Evolutionary conservation across 2,113 vertebrate genomes (phyloP), one percentile per base, ranked within the genome.

Genomic region (Scopus umbretta): DNA sequence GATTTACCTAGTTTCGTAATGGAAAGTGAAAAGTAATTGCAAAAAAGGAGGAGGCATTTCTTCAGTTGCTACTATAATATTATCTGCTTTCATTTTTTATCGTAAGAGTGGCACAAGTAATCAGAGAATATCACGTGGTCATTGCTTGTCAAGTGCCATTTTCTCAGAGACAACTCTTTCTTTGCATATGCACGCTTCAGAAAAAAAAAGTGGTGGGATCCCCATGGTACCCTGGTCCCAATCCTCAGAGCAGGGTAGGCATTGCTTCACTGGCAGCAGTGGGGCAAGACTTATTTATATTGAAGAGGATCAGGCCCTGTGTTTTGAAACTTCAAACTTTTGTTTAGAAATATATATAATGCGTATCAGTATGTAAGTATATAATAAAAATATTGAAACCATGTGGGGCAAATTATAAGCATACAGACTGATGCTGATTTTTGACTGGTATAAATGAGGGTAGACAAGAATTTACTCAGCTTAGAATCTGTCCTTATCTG

Each of bases 91-190:
- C 71, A 40, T 63, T 78, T 91, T 92, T 95, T 91, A 92, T 93
- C 87, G 5, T 27, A 88, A 86, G 71, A 89, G 88, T 79, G 78
- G 88, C 80, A 79, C 82, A 81, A 86, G 90, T 63, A 86, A 95
- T 93, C 82, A 92, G 76, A 73, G 65, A 84, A 22, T 79, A 50
- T 88, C 95, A 80, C 38, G 80, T 68, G 92, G 65, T 40, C 85
- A 59, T 27, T 94, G 88, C 95, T 95, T 95, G 96, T 88, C 88
- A 88, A 95, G 89, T 83, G 81, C 76, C 87, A n/a, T 92, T 95
- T 94, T 74, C 85, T 95, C 87, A 72, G 80, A 59, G 90, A 73
- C 55, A 88, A 63, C 87, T 79, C 34, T 84, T 91, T 71, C 80
- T 86, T 45, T 68, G 87, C 73, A 55, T 61, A 68, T 15, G 32